phyloP scores from a whole-genome alignment of 2,888 invertebrate species.

The Trisateles emortualis region DNA sequence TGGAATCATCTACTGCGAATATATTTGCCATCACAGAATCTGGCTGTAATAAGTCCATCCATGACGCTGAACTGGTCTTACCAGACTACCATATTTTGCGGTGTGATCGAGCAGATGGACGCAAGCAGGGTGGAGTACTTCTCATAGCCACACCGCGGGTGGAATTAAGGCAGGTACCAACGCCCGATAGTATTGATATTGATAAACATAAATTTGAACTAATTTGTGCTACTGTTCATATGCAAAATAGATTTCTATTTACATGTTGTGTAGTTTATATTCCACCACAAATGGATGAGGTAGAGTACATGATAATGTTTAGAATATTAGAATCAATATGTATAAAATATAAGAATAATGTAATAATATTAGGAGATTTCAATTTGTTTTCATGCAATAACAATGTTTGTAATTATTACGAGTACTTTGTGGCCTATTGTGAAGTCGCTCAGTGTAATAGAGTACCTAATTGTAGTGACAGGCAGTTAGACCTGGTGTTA shows the following conservation, averaged over 20 bases:
- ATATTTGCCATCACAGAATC: constrained; percentile 9
- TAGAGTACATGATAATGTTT: constrained; percentile 14
- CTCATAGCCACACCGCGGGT: too few relatives aligned
- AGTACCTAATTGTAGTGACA: too few relatives aligned
- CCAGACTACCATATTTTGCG: too few relatives aligned
- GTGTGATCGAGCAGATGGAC: too few relatives aligned
- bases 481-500: constrained; percentile 29
- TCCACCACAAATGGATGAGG: constrained; percentile 6
- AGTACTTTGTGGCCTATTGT: constrained; percentile 28
- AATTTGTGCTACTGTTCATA: constrained; percentile 8
- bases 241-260: constrained; percentile 7
- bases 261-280: constrained; percentile 15
- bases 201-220: constrained; percentile 3
- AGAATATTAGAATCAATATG: constrained; percentile 8
- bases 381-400: constrained; percentile 6
- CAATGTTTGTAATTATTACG: constrained; percentile 9
- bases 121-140: too few relatives aligned
- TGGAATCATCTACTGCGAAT: constrained; percentile 6
- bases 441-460: constrained; percentile 28
- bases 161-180: background rate
- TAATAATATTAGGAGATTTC: constrained; percentile 8
- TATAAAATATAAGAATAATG: constrained; percentile 7
- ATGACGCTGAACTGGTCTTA: too few relatives aligned
- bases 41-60: constrained; percentile 5
- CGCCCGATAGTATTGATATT: background rate